Base-by-base conservation (phyloP, 2,797 vertebrate species). In the Ceryle rudis region DNA sequence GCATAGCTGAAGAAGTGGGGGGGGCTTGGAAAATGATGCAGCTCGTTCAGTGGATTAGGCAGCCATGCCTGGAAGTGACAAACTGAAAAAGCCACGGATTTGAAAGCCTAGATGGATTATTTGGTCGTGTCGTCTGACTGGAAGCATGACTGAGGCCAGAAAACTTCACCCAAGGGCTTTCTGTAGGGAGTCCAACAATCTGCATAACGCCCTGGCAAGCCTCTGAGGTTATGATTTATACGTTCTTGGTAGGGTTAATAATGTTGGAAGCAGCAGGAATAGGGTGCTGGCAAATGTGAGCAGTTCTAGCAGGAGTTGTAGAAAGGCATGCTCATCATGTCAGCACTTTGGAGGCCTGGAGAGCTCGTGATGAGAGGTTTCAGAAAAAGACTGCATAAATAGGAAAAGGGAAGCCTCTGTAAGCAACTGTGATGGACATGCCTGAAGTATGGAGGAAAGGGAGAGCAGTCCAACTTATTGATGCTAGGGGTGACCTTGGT, bases 31-130 rank as follows among this genome's bases (percentile, higher is more conserved):
- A 95, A 91, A 93, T 14, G 88, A 95, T 96, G 93, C 77, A 29
- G 95, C 91, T 86, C 23, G 11, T 83, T 83, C 41, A 2, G 87
- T 72, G 94, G 69, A 90, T 93, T 62, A 93, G 85, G 90, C 90
- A 79, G 94, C 81, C 64, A 78, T 16, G 87, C 91, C 94, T 96
- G 93, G 55, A 94, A 95, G 90, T 72, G 95, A 90, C 57, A 65
- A 78, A 75, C 41, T 29, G 62, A 72, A 75, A 47, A 28, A 88
- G 69, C 16, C 20, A 5, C 33, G 19, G 75, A 49, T 94, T 61
- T 67, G 81, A 47, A 89, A 95, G 79, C 75, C 81, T 15, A 37
- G 39, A 47, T 94, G 84, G 84, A 65, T 92, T 92, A 79, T 84
- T 81, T 2, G 26, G 61, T 61, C 0, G 2, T 11, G 6, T 29